Evolutionary conservation across 2,888 invertebrate species (phyloP), one percentile per base, ranked within the genome.

Genomic region (Chydorus sphaericus): DNA sequence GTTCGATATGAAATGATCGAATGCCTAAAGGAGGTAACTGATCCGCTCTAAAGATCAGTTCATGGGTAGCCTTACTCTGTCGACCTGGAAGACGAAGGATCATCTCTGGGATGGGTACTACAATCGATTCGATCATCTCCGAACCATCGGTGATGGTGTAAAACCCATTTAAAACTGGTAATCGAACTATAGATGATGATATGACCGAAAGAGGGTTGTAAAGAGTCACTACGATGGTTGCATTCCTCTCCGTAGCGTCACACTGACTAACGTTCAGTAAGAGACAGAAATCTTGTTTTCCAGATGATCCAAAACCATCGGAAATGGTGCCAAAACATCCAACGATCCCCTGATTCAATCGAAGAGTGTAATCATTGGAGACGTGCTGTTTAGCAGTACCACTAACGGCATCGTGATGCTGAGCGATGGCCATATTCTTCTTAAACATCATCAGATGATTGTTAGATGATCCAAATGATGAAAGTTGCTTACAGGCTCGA

Each of bases 351-450:
- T 76, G 69, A 54, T 77, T 72, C 14, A 97, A 70, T 29, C 89
- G 69, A 29, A 83, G 72, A 26, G 84, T 81, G 69, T 97, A 98
- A 70, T 98, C 92, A 78, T 48, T 75, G 67, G 93, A 85, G 0
- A 98, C 85, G 68, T 85, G 77, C 67, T 91, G 78, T 67, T 91
- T 84, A 67, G 87, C 88, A 0, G 89, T 89, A 8, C 89, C 89
- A 0, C 89, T 88, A 1, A 94, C 79, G 0, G 85, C 89, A 68
- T 96, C 93, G 66, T 96, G 94, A 67, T 96, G 94, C 67, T 94
- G 93, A 11, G 69, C 64, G 3, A 75, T 66, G 14, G 68, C 74
- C 63, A 72, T 63, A 1, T 23, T 36, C 23, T 37, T 33, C 31
- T 52, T 18, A 16, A 52, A 26, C 33, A 31, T 18, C 20, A n/a